phyloP scores from a whole-genome alignment of 1,140 invertebrate species.

The Streblospio benedicti region DNA sequence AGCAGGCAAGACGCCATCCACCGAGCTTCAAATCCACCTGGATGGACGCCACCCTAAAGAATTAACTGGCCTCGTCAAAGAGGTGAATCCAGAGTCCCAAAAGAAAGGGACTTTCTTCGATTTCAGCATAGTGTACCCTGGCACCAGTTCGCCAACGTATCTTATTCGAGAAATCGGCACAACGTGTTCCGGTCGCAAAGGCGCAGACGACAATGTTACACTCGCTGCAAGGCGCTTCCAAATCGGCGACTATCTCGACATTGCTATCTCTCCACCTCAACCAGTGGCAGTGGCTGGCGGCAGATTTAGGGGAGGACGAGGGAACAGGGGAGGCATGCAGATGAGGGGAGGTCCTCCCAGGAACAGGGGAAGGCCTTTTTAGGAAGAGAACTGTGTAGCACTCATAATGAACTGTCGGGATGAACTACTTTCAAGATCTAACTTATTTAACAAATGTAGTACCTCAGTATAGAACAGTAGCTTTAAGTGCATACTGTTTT shows the following conservation, averaged over 20 bases:
- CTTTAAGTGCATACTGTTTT: too few species aligned
- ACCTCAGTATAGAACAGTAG: too few species aligned
- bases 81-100: slow-evolving; percentile 93
- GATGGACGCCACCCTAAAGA: slow-evolving; percentile 95
- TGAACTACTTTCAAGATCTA: too few species aligned
- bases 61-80: slow-evolving; percentile 87
- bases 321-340: too few species aligned
- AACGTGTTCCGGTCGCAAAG: slow-evolving; percentile 83
- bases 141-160: slow-evolving; percentile 70
- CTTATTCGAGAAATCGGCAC: slow-evolving; percentile 86
- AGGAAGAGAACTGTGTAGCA: too few species aligned
- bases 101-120: slow-evolving; percentile 95
- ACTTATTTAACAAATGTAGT: too few species aligned
- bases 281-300: too few species aligned
- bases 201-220: slow-evolving; percentile 55
- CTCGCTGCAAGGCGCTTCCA: slow-evolving; percentile 43
- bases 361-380: too few species aligned
- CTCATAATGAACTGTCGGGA: too few species aligned
- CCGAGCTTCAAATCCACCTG: slow-evolving; percentile 88
- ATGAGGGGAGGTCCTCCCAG: too few species aligned
- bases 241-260: slow-evolving; percentile 89
- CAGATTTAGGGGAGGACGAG: slow-evolving; percentile 17
- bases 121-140: slow-evolving; percentile 90
- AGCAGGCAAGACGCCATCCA: slow-evolving; percentile 85
- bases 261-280: slow-evolving; percentile 85